These are phyloP conservation scores for Leuciscus waleckii DNA, from an alignment of 2,797 vertebrate species.

Conservation along the genomic window DNA sequence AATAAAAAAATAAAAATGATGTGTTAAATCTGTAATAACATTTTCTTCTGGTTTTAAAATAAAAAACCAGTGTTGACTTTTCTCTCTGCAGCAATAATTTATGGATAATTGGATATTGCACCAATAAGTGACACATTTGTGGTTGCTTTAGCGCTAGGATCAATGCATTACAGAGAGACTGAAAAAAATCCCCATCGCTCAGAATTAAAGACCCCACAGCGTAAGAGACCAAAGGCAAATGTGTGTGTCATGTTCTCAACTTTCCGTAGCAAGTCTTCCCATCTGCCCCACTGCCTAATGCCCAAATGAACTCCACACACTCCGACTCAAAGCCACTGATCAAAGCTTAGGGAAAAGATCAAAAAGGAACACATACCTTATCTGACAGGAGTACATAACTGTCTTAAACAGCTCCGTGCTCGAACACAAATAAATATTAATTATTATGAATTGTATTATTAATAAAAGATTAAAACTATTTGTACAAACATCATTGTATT, in stretches of 20 bases:
- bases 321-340: slow-evolving; percentile 60
- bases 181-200: neutral
- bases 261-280: slow-evolving; percentile 28
- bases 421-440: neutral
- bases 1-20: neutral
- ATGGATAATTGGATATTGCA: neutral
- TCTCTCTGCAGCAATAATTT: neutral
- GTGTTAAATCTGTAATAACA: neutral
- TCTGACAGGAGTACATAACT: slow-evolving; percentile 60
- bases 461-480: neutral
- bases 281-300: slow-evolving; percentile 55
- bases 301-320: slow-evolving; percentile 59
- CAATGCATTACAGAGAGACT: slow-evolving; percentile 8
- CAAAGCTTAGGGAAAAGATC: slow-evolving; percentile 60
- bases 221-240: slow-evolving; percentile 36
- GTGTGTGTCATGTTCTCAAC: slow-evolving; percentile 49
- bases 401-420: slow-evolving; percentile 62
- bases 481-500: neutral
- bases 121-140: neutral
- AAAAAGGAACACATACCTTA: slow-evolving; percentile 63
- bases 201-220: slow-evolving; percentile 36
- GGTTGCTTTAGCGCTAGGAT: neutral
- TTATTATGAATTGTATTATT: neutral
- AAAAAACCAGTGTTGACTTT: neutral
- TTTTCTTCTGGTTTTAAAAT: neutral